Percentiles rank a stretch among this genome's conserved stretches.
phyloP scores from a whole-genome alignment of 2,888 invertebrate species.

The Chaitophorus viminalis region DNA sequence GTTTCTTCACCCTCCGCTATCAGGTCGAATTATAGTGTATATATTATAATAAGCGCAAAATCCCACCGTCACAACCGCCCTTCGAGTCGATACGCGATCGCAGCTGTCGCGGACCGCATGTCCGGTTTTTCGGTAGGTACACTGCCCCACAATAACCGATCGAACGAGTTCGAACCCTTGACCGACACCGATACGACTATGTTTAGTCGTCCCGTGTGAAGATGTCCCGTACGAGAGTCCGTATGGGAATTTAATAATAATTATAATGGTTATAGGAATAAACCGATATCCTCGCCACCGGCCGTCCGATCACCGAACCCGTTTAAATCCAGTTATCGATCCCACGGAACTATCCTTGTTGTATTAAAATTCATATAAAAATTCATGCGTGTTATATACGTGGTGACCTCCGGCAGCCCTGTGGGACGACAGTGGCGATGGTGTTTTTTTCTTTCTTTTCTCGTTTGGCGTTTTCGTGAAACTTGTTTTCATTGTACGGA shows the following conservation, averaged over 20 bases:
- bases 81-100: background rate
- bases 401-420: background rate
- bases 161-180: slow-evolving; percentile 59
- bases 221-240: slow-evolving; percentile 7
- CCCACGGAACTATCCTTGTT: slow-evolving; percentile 34
- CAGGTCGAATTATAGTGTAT: background rate
- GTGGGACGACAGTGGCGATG: background rate
- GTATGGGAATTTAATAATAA: slow-evolving; percentile 24
- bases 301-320: slow-evolving; percentile 49
- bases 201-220: slow-evolving; percentile 36
- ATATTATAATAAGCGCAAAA: background rate
- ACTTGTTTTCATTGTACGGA: slow-evolving; percentile 44
- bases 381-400: background rate
- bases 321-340: slow-evolving; percentile 61
- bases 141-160: slow-evolving; percentile 34
- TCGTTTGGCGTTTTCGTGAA: slow-evolving; percentile 9
- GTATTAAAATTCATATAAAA: background rate
- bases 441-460: background rate
- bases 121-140: slow-evolving; percentile 17
- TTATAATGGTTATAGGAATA: background rate
- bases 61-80: background rate
- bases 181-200: background rate
- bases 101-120: slow-evolving; percentile 22
- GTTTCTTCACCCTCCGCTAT: background rate
- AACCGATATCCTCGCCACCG: slow-evolving; percentile 10